Base-by-base conservation (phyloP, 2,113 vertebrate genomes). In the Camelus dromedarius region DNA sequence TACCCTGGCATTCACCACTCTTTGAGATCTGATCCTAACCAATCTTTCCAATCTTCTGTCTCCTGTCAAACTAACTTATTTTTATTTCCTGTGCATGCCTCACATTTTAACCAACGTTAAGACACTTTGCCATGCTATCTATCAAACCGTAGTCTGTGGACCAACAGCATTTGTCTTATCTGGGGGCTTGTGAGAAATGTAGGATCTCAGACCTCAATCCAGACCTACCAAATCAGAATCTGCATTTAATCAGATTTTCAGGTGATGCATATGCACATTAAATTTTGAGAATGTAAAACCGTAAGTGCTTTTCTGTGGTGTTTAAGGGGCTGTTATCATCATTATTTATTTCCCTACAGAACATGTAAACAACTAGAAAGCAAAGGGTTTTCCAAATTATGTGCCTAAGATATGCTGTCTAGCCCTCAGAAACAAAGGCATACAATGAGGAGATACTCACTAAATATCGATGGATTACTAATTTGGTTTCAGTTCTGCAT, bases 21-120 rank as follows among this genome's bases (percentile, higher is more conserved):
- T 81, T 70, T 80, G 69, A 81, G 64, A 93, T 56, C 48, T 89
- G 66, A 67, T 69, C 67, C 38, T 82, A 84, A 80, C 64, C 66
- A 88, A 79, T 73, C 77, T 93, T 85, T 73, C 38, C 87, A 91
- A 81, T 30, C 35, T 62, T 72, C 26, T 72, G 8, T 83, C 62
- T 84, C 77, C 38, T 35, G 10, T 58, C 38, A 73, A 66, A 87
- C 56, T 48, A 18, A 96, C 50, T 96, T 77, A 48, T 6, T 79
- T 70, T 48, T 77, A 70, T 50, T 60, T 46, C n/a, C 30, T 56
- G 42, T 30, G 35, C 32, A 82, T 76, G 60, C 38, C 35, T 96
- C 48, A 91, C 46, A 81, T n/a, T 64, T 92, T 80, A 86, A 73
- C 26, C 62, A 92, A 46, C 75, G 50, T 91, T 80, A 91, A 84